These are phyloP conservation scores for Nymphalis io DNA, from an alignment of 1,140 invertebrate genomes.

Conservation along the genomic window DNA sequence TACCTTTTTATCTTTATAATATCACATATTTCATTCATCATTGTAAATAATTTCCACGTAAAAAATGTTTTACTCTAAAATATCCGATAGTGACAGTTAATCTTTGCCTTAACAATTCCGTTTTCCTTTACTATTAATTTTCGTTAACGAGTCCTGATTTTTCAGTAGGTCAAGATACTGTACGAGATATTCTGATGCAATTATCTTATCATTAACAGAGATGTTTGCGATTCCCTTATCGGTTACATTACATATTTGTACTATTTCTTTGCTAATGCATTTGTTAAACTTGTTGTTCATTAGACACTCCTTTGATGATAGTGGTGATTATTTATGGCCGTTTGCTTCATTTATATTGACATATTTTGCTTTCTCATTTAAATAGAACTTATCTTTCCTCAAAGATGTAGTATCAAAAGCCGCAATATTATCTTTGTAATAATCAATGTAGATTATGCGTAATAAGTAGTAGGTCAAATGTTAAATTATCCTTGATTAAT, in stretches of 20 bases:
- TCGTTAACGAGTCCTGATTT: conserved; percentile 17
- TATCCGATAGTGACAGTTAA: too few relatives aligned
- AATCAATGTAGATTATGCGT: neutral
- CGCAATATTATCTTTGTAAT: neutral
- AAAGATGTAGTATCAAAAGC: neutral
- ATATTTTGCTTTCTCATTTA: conserved; percentile 14
- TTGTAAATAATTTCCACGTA: too few relatives aligned
- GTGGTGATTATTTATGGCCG: conserved; percentile 30
- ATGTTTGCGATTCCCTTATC: conserved; percentile 44
- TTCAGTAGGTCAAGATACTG: conserved; percentile 42
- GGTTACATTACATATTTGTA: conserved; percentile 46
- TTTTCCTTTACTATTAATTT: neutral
- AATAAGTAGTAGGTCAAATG: conserved; percentile 4
- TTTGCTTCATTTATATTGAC: conserved; percentile 24
- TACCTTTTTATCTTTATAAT: too few relatives aligned
- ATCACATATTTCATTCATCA: too few relatives aligned
- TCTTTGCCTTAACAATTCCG: neutral
- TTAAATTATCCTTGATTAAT: neutral
- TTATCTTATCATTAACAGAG: conserved; percentile 43
- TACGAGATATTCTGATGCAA: conserved; percentile 39
- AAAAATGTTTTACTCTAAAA: too few relatives aligned
- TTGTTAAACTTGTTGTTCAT: conserved; percentile 30
- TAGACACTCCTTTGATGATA: conserved; percentile 28
- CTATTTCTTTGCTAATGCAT: conserved; percentile 37
- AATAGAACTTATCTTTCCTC: conserved; percentile 1